phyloP scores from a whole-genome alignment of 2,888 invertebrate species.

The Corbicula japonica region DNA sequence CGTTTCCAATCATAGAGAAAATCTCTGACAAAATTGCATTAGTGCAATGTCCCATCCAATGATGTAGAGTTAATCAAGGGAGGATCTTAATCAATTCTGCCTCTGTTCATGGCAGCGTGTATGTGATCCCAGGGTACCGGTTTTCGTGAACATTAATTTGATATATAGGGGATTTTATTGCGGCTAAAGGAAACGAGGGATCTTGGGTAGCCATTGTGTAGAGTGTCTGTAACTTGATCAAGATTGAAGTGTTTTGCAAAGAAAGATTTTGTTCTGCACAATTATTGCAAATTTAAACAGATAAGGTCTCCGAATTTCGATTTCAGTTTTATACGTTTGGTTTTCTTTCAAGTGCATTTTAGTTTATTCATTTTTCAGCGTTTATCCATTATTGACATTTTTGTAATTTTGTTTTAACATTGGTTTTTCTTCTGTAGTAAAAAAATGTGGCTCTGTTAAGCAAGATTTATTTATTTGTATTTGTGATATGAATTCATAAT shows the following conservation, averaged over 20 bases:
- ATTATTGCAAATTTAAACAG: too few species aligned
- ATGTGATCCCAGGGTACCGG: conserved; percentile 46
- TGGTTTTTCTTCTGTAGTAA: too few species aligned
- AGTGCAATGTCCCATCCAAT: conserved; percentile 37
- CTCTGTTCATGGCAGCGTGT: conserved; percentile 27
- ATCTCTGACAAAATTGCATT: conserved; percentile 39
- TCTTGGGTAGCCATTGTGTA: conserved; percentile 24
- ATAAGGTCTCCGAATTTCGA: too few species aligned
- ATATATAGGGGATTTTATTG: conserved; percentile 45
- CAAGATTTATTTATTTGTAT: too few species aligned
- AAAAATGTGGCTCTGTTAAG: too few species aligned
- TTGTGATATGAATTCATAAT: too few species aligned
- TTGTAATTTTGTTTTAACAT: too few species aligned
- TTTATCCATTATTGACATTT: too few species aligned
- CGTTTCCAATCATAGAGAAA: conserved; percentile 38
- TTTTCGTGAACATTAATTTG: conserved; percentile 59
- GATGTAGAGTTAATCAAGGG: conserved; percentile 51
- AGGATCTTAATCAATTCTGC: conserved; percentile 60
- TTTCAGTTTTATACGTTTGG: too few species aligned
- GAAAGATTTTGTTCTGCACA: conserved; percentile 4
- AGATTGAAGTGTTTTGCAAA: conserved; percentile 32
- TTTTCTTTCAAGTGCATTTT: too few species aligned
- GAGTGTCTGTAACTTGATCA: conserved; percentile 30
- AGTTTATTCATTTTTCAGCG: too few species aligned
- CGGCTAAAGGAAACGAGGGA: conserved; percentile 20